These are phyloP conservation scores for Panzeria rudis DNA, from an alignment of 2,888 invertebrate genomes.

Conservation along the genomic window DNA sequence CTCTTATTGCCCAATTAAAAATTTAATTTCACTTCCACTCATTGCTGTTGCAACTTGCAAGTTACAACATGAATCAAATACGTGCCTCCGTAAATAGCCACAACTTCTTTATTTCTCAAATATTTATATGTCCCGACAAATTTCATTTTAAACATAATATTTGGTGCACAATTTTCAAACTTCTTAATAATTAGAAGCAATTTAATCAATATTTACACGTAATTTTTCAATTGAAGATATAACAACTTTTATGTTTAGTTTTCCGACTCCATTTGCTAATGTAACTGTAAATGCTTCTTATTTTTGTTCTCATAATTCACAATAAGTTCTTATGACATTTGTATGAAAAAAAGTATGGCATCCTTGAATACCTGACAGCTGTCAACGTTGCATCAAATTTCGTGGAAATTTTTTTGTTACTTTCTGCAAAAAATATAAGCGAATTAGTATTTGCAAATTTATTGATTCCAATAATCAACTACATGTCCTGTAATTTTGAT, in stretches of 20 bases:
- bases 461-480: slow-evolving; percentile 1
- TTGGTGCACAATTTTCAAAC: background rate
- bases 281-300: slow-evolving; percentile 31
- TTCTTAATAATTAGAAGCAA: background rate
- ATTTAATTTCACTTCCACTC: background rate
- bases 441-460: background rate
- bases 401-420: slow-evolving; percentile 43
- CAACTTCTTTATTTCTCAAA: background rate
- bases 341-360: slow-evolving; percentile 10
- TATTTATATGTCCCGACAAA: background rate
- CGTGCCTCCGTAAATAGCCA: background rate
- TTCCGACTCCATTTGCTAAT: background rate
- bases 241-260: background rate
- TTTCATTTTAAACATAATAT: background rate
- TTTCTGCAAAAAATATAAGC: background rate
- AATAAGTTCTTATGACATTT: slow-evolving; percentile 4
- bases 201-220: background rate
- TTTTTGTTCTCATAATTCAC: slow-evolving; percentile 13
- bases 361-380: background rate
- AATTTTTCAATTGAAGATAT: background rate
- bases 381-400: slow-evolving; percentile 29
- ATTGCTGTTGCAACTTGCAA: too few relatives aligned
- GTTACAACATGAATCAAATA: background rate
- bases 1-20: background rate
- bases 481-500: slow-evolving; percentile 30